Conservation (phyloP, 2,888 invertebrate genomes). For the Agrenia bidenticulata region DNA sequence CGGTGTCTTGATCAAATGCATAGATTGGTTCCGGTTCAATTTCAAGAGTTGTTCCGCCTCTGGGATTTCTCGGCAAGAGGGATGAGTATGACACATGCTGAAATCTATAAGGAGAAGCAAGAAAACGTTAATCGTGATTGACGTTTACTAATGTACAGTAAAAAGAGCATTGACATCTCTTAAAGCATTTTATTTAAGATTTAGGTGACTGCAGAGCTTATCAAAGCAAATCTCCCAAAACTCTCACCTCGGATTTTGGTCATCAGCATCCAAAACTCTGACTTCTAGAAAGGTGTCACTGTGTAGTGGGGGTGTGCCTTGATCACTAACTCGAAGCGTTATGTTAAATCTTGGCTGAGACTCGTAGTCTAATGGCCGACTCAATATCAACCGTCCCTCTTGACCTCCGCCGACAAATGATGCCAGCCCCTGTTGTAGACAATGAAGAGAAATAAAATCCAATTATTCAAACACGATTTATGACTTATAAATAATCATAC, state of each 20-base stretch:
- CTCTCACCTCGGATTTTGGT: slow-evolving; percentile 42
- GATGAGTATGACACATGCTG: slow-evolving; percentile 50
- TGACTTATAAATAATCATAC: too few species aligned
- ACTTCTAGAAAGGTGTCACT: slow-evolving; percentile 75
- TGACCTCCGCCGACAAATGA: slow-evolving; percentile 76
- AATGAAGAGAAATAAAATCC: too few species aligned
- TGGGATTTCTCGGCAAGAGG: slow-evolving; percentile 43
- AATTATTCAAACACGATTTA: too few species aligned
- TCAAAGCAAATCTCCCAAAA: too few species aligned
- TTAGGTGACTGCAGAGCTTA: too few species aligned
- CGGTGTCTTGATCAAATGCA: slow-evolving; percentile 78
- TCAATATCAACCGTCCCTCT: slow-evolving; percentile 77
- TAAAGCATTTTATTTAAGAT: too few species aligned
- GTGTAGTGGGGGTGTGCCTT: slow-evolving; percentile 75
- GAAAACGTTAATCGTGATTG: too few species aligned
- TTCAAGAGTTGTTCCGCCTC: slow-evolving; percentile 63
- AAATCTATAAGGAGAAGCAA: slow-evolving; percentile 30
- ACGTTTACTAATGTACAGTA: too few species aligned
- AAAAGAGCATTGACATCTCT: too few species aligned
- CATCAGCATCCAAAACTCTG: slow-evolving; percentile 58
- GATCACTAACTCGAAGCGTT: slow-evolving; percentile 61
- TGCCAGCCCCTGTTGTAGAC: slow-evolving; percentile 65
- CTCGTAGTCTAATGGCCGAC: slow-evolving; percentile 81
- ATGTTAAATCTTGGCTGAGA: slow-evolving; percentile 58
- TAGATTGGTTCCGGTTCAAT: slow-evolving; percentile 72